Evolutionary conservation across 92 coral and sea anemone species (phyloP).

Genomic region (Porites evermanni): DNA sequence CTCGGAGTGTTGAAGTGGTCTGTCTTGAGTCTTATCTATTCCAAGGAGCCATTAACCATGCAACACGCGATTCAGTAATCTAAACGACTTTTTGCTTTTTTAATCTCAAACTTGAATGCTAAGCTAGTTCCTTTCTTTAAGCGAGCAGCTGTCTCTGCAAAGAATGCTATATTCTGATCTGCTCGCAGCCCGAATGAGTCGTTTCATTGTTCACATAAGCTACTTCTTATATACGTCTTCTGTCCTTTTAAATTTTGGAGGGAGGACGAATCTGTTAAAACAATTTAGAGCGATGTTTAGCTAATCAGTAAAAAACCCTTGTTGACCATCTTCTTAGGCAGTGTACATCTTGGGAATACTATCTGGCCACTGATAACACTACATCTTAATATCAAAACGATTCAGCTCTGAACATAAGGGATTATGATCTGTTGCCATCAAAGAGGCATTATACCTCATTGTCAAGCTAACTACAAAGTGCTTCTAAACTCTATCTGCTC

Average conservation of each 20-base stretch:
- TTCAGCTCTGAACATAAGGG: no score
- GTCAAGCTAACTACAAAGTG: no score
- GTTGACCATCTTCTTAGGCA: no score
- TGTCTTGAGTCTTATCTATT: background rate
- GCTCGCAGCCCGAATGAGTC: background rate
- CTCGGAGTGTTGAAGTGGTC: slow-evolving; percentile 20
- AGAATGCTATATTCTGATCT: background rate
- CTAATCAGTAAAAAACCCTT: background rate
- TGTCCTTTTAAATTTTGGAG: background rate
- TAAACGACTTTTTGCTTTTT: background rate
- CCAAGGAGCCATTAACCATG: background rate
- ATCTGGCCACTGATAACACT: no score
- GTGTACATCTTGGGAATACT: no score
- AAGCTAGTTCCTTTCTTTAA: background rate
- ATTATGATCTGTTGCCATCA: no score
- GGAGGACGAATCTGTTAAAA: background rate
- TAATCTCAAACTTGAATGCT: background rate
- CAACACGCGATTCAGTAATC: slow-evolving; percentile 3
- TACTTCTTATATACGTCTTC: background rate
- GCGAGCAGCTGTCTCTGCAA: background rate
- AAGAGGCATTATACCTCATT: no score
- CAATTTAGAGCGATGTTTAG: background rate
- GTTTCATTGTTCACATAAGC: background rate
- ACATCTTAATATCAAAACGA: no score
- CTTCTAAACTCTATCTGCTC: no score